phyloP scores from a whole-genome alignment of 2,113 vertebrate genomes.

The Alces alces region DNA sequence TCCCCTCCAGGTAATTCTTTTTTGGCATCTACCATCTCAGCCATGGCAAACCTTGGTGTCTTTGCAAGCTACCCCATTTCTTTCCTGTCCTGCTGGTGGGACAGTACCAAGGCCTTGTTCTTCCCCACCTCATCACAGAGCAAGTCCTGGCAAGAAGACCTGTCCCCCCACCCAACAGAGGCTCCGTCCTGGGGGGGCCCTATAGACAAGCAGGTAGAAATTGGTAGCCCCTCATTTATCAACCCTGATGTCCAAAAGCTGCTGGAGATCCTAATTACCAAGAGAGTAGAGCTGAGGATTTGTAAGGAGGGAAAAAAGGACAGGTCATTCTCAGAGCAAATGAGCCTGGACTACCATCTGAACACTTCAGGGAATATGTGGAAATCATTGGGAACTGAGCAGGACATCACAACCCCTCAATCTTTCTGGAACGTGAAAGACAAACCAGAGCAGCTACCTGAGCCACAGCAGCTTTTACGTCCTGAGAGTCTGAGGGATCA shows the following conservation, averaged over 20 bases:
- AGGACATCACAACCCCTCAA: not conserved
- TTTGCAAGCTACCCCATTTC: not conserved
- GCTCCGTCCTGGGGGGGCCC: fast-evolving
- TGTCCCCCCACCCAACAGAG: too few species aligned
- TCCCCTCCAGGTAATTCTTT: fast-evolving
- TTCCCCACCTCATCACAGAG: fast-evolving
- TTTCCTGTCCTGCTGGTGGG: not conserved
- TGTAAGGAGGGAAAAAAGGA: too few species aligned
- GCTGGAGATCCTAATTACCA: not conserved
- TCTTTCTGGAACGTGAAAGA: not conserved
- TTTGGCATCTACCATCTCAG: not conserved
- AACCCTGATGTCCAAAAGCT: not conserved
- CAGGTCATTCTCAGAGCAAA: not conserved
- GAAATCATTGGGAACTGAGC: not conserved
- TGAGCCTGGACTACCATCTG: too few species aligned
- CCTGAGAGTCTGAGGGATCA: fast-evolving
- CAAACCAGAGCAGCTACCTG: not conserved
- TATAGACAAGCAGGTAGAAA: not conserved
- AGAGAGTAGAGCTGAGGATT: not conserved
- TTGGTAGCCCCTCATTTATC: not conserved
- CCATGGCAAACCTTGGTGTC: not conserved
- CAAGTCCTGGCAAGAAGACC: fast-evolving
- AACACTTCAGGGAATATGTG: not conserved
- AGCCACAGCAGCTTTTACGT: not conserved
- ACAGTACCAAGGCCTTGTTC: not conserved